Percentiles rank a stretch among this genome's conserved stretches.
These are phyloP conservation scores for Malthinus seriepunctatus DNA, from an alignment of 2,888 invertebrate genomes.

Conservation along the genomic window DNA sequence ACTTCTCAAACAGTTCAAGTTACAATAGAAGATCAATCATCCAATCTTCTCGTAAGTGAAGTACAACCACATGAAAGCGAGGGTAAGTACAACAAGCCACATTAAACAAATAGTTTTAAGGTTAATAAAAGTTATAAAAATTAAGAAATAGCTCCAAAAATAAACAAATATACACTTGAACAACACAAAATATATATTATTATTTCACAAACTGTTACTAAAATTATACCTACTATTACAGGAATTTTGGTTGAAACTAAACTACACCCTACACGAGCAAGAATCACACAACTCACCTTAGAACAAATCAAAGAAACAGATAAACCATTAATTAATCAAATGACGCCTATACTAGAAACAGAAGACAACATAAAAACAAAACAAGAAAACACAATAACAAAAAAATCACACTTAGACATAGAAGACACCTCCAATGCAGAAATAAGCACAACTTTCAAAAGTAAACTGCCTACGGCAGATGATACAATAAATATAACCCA, in stretches of 20 bases:
- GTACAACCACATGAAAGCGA: conserved; percentile 55
- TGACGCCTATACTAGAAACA: conserved; percentile 38
- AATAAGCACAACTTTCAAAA: conserved; percentile 47
- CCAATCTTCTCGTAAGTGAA: conserved; percentile 55
- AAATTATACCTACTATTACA: conserved; percentile 42
- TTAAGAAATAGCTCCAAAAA: not conserved
- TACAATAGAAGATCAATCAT: conserved; percentile 48
- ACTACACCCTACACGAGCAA: conserved; percentile 52
- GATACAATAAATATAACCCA: conserved; percentile 42
- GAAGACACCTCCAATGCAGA: conserved; percentile 43
- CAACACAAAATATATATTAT: conserved; percentile 10
- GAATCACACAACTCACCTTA: conserved; percentile 34
- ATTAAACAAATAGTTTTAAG: not conserved
- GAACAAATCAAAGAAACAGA: conserved; percentile 43
- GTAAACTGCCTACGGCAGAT: conserved; percentile 33
- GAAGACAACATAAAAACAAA: conserved; percentile 63
- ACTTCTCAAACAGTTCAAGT: conserved; percentile 54
- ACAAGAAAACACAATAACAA: conserved; percentile 58
- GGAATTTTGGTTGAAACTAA: conserved; percentile 51
- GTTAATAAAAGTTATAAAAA: not conserved
- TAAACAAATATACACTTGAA: conserved; percentile 1
- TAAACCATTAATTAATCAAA: conserved; percentile 47
- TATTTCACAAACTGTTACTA: conserved; percentile 41
- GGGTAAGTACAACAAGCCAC: conserved; percentile 48
- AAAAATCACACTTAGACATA: conserved; percentile 32